These are phyloP conservation scores for Plemyria rubiginata DNA, from an alignment of 2,888 invertebrate species.

Conservation along the genomic window DNA sequence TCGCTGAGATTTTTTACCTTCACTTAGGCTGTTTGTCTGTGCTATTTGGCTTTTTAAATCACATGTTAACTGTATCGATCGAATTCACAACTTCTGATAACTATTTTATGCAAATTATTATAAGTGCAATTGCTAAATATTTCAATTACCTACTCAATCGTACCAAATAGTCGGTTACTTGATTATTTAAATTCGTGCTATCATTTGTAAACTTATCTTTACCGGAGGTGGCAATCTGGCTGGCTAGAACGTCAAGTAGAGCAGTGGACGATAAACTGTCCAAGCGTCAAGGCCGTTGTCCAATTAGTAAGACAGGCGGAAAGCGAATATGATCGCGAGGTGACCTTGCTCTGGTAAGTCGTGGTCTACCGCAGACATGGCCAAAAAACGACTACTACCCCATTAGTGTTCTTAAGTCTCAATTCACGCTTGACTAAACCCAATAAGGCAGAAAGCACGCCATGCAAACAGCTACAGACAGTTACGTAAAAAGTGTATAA, in stretches of 20 bases:
- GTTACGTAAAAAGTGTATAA: conserved; percentile 12
- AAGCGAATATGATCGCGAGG: conserved; percentile 58
- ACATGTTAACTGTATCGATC: conserved; percentile 24
- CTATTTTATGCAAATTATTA: conserved; percentile 10
- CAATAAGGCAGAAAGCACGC: conserved; percentile 13
- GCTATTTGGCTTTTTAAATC: conserved; percentile 43
- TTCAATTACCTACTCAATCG: conserved; percentile 11
- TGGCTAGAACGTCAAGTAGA: conserved; percentile 46
- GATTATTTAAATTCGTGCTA: conserved; percentile 32
- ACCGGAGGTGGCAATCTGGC: conserved; percentile 43
- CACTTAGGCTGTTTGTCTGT: conserved; percentile 47
- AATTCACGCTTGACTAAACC: conserved; percentile 62
- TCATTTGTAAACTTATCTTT: conserved; percentile 40
- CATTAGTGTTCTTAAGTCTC: conserved; percentile 43
- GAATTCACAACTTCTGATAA: conserved; percentile 7
- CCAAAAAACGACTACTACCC: conserved; percentile 64
- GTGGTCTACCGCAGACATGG: conserved; percentile 63
- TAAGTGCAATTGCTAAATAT: not conserved
- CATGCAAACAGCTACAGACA: conserved; percentile 3
- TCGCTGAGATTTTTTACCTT: conserved; percentile 54
- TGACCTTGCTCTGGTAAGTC: conserved; percentile 70
- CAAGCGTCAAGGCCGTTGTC: conserved; percentile 64
- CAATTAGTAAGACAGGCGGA: conserved; percentile 56
- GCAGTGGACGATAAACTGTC: conserved; percentile 56
- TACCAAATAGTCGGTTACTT: conserved; percentile 33